phyloP scores from a whole-genome alignment of 2,888 invertebrate genomes.

The Sisyra nigra region DNA sequence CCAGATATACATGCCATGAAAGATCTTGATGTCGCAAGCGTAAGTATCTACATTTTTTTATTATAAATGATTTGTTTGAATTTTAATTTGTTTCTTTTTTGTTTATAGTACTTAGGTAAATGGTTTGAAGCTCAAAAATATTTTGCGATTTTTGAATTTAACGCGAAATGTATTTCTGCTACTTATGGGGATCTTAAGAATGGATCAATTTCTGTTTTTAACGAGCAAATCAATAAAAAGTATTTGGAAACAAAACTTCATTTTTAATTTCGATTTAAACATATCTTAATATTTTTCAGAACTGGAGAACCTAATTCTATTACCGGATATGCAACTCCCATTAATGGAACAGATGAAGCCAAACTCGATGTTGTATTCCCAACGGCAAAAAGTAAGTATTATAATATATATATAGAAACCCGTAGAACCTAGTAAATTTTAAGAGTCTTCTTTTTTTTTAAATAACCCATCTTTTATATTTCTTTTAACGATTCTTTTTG shows the following conservation, averaged over 20 bases:
- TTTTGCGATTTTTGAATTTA: slow-evolving; percentile 57
- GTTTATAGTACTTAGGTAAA: slow-evolving; percentile 49
- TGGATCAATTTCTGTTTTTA: slow-evolving; percentile 26
- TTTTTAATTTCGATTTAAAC: not conserved
- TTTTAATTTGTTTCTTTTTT: slow-evolving; percentile 4
- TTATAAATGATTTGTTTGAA: no score
- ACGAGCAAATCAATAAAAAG: slow-evolving; percentile 29
- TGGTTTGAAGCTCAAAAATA: slow-evolving; percentile 69
- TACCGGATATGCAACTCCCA: slow-evolving; percentile 36
- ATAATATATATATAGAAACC: not conserved
- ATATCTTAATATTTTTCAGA: slow-evolving; percentile 22
- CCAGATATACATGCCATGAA: no score
- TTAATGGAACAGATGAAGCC: slow-evolving; percentile 34
- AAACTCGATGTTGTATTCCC: slow-evolving; percentile 46
- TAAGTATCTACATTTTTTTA: no score
- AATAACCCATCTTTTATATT: no score
- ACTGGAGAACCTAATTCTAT: slow-evolving; percentile 37
- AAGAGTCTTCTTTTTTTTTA: slow-evolving; percentile 3
- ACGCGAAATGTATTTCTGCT: slow-evolving; percentile 57
- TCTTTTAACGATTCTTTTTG: no score
- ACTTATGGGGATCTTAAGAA: slow-evolving; percentile 36
- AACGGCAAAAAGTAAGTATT: slow-evolving; percentile 34
- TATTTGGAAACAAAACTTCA: slow-evolving; percentile 22
- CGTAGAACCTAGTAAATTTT: not conserved
- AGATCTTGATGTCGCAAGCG: no score